Conservation (phyloP, 2,888 invertebrate species). For the Aphelenchoides bicaudatus region DNA sequence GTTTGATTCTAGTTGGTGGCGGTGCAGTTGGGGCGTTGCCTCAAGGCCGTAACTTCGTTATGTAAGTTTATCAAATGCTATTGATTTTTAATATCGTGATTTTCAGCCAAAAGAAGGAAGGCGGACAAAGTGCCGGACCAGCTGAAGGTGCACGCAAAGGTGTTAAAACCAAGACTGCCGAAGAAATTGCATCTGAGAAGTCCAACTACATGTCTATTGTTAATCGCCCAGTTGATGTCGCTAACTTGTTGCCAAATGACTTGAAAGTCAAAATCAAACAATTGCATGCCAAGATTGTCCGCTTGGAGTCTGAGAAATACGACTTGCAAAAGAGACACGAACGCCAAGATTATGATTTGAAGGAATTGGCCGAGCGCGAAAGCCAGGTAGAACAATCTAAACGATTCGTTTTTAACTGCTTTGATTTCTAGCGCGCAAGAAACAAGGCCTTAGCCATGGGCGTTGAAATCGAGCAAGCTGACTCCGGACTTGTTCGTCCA, state of each 20-base stretch:
- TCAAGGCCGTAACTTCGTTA: conserved; percentile 41
- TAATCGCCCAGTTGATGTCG: conserved; percentile 52
- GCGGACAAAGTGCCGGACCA: neutral
- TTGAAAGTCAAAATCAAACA: conserved; percentile 57
- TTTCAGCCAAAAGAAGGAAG: conserved; percentile 27
- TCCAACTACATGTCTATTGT: conserved; percentile 49
- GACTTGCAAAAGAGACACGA: conserved; percentile 60
- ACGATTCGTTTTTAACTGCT: too few species aligned
- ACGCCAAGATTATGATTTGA: conserved; percentile 53
- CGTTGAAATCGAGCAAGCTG: conserved; percentile 34
- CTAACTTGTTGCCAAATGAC: conserved; percentile 57
- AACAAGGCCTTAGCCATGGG: conserved; percentile 60
- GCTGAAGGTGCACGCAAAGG: conserved; percentile 20
- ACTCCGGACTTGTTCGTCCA: neutral
- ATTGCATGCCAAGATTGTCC: conserved; percentile 55
- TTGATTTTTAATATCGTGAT: too few species aligned
- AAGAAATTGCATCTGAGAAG: conserved; percentile 48
- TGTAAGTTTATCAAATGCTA: too few species aligned
- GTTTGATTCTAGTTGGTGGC: too few species aligned
- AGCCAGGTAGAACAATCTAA: too few species aligned
- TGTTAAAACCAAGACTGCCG: conserved; percentile 43
- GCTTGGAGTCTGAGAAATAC: conserved; percentile 60
- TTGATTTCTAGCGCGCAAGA: conserved; percentile 52
- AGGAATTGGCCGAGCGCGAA: conserved; percentile 58
- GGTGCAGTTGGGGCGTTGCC: conserved; percentile 34